Base-by-base conservation (phyloP, 2,888 invertebrate species). In the Dynastes grantii region DNA sequence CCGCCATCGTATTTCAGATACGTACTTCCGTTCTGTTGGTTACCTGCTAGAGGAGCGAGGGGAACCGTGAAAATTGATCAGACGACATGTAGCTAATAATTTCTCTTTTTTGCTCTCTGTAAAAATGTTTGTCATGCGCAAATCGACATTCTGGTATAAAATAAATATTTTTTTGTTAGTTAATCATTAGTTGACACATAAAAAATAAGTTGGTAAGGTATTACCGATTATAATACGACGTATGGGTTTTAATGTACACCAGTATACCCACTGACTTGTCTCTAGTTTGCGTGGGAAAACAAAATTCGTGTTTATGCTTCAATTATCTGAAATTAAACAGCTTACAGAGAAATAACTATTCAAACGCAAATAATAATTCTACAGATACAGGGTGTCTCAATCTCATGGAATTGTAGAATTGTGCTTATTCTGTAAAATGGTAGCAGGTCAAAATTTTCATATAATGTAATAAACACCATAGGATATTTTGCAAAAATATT, bases 11-110 rank as follows among this genome's bases (percentile, higher is more conserved):
- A 76, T 78, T 77, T 77, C 58, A 76, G 75, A 80, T 81, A 77
- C 81, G 78, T 80, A 81, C 81, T 80, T 81, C 81, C 81, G 81
- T 80, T 80, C 61, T 75, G 73, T 77, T 73, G 79, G 80, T 79
- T 80, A 79, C 80, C 80, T 80, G 77, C 51, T 55, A 32, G 73
- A 67, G 79, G 76, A 55, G 73, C 73, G 78, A 67, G 78, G 82
- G 80, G 80, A 79, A 77, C 73, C 78, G 79, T 81, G 81, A 83
- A 83, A 84, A 83, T 83, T 84, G 84, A 84, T 84, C 83, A 83
- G 81, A 81, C 80, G 81, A 81, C 82, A 82, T 81, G 81, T 80
- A 81, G 81, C 81, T 83, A 82, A 82, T 83, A 80, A 81, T 80
- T 81, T 82, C 78, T 81, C 79, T 82, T 81, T 82, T 77, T 61